Evolutionary conservation across 1,140 invertebrate genomes (phyloP), one percentile per base, ranked within the genome.

Genomic region (Trialeurodes vaporariorum): DNA sequence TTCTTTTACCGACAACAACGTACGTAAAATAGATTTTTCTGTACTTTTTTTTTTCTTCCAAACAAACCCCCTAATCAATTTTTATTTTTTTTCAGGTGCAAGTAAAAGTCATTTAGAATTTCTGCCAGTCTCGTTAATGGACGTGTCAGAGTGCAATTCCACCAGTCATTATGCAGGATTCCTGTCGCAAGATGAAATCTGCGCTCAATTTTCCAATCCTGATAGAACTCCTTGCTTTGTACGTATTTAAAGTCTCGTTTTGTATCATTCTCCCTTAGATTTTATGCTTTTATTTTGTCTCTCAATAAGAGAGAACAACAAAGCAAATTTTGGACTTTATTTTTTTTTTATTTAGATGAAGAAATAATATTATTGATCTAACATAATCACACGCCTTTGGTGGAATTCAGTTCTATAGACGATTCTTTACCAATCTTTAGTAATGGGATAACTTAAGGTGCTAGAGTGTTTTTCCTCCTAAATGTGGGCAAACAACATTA

Each of bases 181-280:
- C 60, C 78, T 85, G 22, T 79, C 77, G 1, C 75, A 80, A 62
- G 76, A 81, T 63, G 80, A 84, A 71, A 84, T 86, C 67, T 86
- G 84, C 70, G 81, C 83, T 67, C 34, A 49, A 17, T 49, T 49
- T 49, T 49, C 34, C 82, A 82, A 83, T 69, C 77, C 79, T 5
- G 80, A 83, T 65, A 83, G 82, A 74, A 79, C 81, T 65, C 81
- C 82, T 67, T 85, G 83, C 73, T 83, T 84, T 73, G 84, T 85
- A 80, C 83, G 80, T 79, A 73, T 66, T 63, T 61, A 70, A 69
- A 24, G 34, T 27, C 27, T 27, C 24, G 2, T 65, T 60, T 27
- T 21, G 59, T 26, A 49, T n/a, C 25, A n/a, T 69, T 58, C 25
- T 69, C 21, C 67, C 27, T 61, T 63, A 60, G 40, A 13, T 49